phyloP scores from a whole-genome alignment of 1,140 invertebrate genomes.

The Drosophila lacteicornis region DNA sequence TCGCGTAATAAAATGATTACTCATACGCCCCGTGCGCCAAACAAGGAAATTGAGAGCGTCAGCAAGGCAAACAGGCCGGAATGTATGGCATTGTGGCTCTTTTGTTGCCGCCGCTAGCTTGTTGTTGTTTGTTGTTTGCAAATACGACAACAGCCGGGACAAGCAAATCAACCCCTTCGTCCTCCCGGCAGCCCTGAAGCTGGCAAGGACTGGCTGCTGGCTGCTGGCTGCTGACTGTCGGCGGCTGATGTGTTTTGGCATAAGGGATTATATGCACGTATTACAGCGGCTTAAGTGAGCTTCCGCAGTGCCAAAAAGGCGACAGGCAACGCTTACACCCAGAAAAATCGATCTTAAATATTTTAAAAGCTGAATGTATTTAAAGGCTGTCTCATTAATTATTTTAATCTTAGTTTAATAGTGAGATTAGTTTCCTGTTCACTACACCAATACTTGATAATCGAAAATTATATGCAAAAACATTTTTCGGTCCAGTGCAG shows the following conservation, averaged over 20 bases:
- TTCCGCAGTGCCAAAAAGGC: constrained; percentile 15
- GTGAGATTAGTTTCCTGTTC: not conserved
- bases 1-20: constrained; percentile 77
- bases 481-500: constrained; percentile 5
- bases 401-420: not conserved
- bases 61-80: constrained; percentile 36
- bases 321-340: not conserved
- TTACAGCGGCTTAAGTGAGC: constrained; percentile 54
- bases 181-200: constrained; percentile 1
- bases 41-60: constrained; percentile 64
- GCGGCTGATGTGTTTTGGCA: constrained; percentile 45
- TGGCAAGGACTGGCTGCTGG: constrained; percentile 23
- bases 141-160: constrained; percentile 34
- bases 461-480: not conserved
- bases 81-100: constrained; percentile 18
- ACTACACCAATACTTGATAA: not conserved
- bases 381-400: not conserved
- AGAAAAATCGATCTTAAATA: not conserved
- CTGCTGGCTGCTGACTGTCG: constrained; percentile 1
- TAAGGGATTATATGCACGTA: constrained; percentile 64
- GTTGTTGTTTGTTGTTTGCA: constrained; percentile 45
- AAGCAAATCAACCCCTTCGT: constrained; percentile 32
- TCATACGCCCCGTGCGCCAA: constrained; percentile 54
- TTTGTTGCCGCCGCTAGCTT: constrained; percentile 33
- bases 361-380: not conserved